These are phyloP conservation scores for Choloepus hoffmanni DNA, from an alignment of 2,113 vertebrate species.

Conservation along the genomic window DNA sequence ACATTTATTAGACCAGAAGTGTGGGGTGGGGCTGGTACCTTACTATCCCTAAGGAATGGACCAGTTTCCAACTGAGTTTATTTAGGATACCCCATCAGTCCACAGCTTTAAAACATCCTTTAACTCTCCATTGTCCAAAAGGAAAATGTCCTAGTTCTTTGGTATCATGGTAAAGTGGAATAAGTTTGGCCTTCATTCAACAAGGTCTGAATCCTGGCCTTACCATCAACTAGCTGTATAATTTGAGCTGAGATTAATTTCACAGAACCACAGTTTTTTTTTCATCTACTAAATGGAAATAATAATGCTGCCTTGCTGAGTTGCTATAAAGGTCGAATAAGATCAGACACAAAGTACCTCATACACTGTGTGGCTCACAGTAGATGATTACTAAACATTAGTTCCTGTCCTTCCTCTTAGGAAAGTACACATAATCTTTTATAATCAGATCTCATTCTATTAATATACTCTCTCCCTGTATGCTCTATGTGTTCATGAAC, in stretches of 20 bases:
- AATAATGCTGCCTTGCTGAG: not conserved
- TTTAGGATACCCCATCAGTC: not conserved
- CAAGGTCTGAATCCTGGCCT: not conserved
- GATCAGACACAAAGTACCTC: not conserved
- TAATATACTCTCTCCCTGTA: not conserved
- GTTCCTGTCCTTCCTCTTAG: not conserved
- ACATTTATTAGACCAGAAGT: not conserved
- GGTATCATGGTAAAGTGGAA: not conserved
- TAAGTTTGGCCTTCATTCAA: not conserved
- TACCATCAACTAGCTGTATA: not conserved
- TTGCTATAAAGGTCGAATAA: slow-evolving; percentile 6
- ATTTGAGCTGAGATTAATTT: not conserved
- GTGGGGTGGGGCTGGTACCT: not conserved
- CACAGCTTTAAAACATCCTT: not conserved
- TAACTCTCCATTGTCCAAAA: not conserved
- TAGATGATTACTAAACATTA: not conserved
- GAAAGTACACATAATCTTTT: not conserved
- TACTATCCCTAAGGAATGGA: not conserved
- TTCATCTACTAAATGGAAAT: not conserved
- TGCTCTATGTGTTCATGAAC: not conserved
- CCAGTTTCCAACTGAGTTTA: not conserved
- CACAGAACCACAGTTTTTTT: slow-evolving; percentile 2
- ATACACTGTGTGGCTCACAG: not conserved
- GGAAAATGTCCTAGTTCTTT: not conserved
- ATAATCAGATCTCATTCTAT: not conserved